These are phyloP conservation scores for Hydractinia symbiolongicarpus DNA, from an alignment of 30 jellyfish, hydroid and myxozoan genomes.

Conservation along the genomic window DNA sequence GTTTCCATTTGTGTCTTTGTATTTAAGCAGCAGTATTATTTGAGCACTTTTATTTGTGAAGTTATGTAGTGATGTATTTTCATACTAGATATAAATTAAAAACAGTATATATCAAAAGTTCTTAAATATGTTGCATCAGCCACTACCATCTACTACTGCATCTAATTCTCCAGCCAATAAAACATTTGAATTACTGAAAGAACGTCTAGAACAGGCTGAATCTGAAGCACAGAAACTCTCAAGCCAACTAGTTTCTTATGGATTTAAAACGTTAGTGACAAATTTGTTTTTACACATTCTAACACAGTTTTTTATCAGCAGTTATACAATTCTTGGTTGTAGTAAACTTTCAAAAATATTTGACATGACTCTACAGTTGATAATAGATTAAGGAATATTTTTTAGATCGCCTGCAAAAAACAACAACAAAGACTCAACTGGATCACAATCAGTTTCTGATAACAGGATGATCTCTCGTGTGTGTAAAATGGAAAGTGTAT, in stretches of 20 bases:
- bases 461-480: constrained; percentile 53
- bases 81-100: too few species aligned
- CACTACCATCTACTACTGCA: background rate
- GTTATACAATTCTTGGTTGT: background rate
- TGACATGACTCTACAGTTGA: background rate
- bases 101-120: too few species aligned
- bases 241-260: background rate
- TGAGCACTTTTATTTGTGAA: too few species aligned
- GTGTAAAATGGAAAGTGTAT: constrained; percentile 43
- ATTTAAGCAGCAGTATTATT: too few species aligned
- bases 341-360: background rate
- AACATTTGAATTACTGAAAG: background rate
- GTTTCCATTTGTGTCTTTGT: too few species aligned
- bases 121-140: background rate
- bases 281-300: background rate
- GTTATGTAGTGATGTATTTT: too few species aligned
- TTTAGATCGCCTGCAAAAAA: background rate
- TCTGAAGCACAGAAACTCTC: background rate
- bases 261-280: constrained; percentile 5
- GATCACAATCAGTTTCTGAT: background rate
- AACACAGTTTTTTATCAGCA: background rate
- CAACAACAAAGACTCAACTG: background rate
- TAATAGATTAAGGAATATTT: too few species aligned
- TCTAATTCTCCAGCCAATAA: background rate
- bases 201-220: constrained; percentile 6